phyloP scores from a whole-genome alignment of 2,888 invertebrate genomes.

The Sphaeridia pumilis region DNA sequence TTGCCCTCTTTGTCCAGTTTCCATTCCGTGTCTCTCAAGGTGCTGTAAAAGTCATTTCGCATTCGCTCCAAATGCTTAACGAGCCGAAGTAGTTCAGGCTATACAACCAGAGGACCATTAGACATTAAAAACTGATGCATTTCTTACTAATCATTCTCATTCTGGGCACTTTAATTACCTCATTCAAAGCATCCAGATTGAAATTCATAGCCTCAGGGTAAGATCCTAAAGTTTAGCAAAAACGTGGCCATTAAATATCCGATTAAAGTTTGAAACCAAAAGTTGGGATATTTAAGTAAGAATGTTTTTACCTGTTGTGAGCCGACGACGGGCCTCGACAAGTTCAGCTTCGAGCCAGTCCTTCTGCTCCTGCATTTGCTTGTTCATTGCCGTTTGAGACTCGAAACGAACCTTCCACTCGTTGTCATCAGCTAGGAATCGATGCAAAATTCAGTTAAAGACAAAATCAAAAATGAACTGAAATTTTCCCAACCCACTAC shows the following conservation, averaged over 20 bases:
- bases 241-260: neutral
- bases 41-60: slow-evolving; percentile 41
- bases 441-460: too few species aligned
- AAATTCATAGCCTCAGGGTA: slow-evolving; percentile 37
- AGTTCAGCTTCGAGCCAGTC: slow-evolving; percentile 40
- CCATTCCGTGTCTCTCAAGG: slow-evolving; percentile 44
- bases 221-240: slow-evolving; percentile 28
- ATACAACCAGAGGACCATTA: neutral
- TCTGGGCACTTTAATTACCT: too few species aligned
- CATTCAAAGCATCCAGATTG: slow-evolving; percentile 37
- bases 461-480: too few species aligned
- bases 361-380: slow-evolving; percentile 38
- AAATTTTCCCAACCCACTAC: too few species aligned
- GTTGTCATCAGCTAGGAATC: slow-evolving; percentile 30
- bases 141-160: too few species aligned
- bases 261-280: too few species aligned
- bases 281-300: too few species aligned
- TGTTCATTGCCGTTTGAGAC: slow-evolving; percentile 37
- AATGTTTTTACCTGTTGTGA: slow-evolving; percentile 38
- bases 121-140: too few species aligned
- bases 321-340: slow-evolving; percentile 38
- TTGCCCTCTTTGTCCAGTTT: slow-evolving; percentile 45
- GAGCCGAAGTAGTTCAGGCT: slow-evolving; percentile 40
- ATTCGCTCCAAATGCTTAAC: slow-evolving; percentile 42
- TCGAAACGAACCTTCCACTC: slow-evolving; percentile 45